phyloP scores from a whole-genome alignment of 1,140 invertebrate genomes.

The Drosophila lini region DNA sequence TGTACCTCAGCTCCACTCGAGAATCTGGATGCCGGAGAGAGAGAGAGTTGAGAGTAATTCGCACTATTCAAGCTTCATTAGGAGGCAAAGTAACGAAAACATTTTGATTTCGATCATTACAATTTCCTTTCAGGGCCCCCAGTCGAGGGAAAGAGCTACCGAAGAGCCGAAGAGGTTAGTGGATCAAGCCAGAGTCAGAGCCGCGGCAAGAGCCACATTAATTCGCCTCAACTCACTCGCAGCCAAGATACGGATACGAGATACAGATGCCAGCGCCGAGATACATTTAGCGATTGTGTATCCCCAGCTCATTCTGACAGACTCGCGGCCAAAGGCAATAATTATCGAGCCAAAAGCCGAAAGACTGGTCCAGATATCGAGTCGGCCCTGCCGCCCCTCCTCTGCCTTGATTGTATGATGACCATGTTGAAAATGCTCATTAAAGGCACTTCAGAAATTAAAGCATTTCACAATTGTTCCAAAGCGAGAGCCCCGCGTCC shows the following conservation, averaged over 20 bases:
- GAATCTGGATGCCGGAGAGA: conserved; percentile 10
- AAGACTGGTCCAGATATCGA: conserved; percentile 68
- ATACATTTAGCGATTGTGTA: conserved; percentile 72
- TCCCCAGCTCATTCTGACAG: conserved; percentile 49
- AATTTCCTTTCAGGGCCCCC: conserved; percentile 75
- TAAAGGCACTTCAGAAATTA: conserved; percentile 82
- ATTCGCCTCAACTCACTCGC: conserved; percentile 59
- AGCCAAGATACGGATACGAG: conserved; percentile 24
- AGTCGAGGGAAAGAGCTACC: conserved; percentile 70
- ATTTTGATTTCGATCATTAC: conserved; percentile 83
- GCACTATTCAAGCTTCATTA: conserved; percentile 82
- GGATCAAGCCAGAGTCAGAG: conserved; percentile 59
- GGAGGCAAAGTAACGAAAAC: conserved; percentile 81
- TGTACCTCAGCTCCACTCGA: conserved; percentile 36
- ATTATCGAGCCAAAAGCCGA: conserved; percentile 58
- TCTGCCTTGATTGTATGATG: conserved; percentile 72
- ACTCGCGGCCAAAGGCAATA: conserved; percentile 64
- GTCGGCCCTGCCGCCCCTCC: conserved; percentile 35
- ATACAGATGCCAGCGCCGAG: conserved; percentile 43
- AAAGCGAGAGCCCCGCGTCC: conserved; percentile 44
- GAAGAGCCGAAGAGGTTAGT: conserved; percentile 67
- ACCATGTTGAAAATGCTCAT: conserved; percentile 83
- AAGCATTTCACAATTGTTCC: conserved; percentile 82
- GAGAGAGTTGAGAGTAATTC: conserved; percentile 70
- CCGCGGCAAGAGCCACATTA: conserved; percentile 50